Evolutionary conservation across 2,113 vertebrate species (phyloP).

Genomic region (Pipa parva): DNA sequence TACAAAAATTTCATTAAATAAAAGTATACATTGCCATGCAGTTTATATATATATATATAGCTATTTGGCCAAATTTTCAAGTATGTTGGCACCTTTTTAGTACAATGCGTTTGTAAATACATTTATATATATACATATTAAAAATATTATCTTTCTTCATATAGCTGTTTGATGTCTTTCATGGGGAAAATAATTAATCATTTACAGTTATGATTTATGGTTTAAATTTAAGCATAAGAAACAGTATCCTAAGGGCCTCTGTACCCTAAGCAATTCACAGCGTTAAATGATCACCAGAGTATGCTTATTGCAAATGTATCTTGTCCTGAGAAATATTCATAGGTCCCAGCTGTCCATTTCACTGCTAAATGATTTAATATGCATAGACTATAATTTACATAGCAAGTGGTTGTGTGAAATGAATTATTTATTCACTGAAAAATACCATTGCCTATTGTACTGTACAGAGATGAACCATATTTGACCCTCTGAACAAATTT

Average conservation of each 20-base stretch:
- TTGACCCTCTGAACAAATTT: constrained; percentile 66
- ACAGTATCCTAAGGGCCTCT: constrained; percentile 1
- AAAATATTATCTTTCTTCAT: neutral
- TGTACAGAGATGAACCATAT: constrained; percentile 60
- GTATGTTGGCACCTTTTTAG: no score
- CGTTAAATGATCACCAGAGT: constrained; percentile 61
- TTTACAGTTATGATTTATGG: constrained; percentile 28
- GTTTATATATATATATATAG: no score
- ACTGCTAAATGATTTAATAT: constrained; percentile 70
- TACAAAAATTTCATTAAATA: no score
- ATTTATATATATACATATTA: neutral
- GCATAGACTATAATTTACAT: constrained; percentile 72
- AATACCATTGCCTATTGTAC: constrained; percentile 58
- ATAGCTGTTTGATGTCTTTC: neutral
- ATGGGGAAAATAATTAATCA: constrained; percentile 23
- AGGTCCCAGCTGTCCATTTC: constrained; percentile 69
- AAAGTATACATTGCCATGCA: no score
- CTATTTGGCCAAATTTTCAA: no score
- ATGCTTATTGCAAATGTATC: constrained; percentile 52
- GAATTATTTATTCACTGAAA: constrained; percentile 74
- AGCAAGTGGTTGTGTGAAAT: constrained; percentile 60
- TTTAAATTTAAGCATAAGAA: constrained; percentile 41
- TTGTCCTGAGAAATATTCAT: constrained; percentile 63
- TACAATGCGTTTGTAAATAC: no score
- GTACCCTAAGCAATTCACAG: constrained; percentile 55